Evolutionary conservation across 2,113 vertebrate species (phyloP).

Genomic region (Ciconia boyciana): DNA sequence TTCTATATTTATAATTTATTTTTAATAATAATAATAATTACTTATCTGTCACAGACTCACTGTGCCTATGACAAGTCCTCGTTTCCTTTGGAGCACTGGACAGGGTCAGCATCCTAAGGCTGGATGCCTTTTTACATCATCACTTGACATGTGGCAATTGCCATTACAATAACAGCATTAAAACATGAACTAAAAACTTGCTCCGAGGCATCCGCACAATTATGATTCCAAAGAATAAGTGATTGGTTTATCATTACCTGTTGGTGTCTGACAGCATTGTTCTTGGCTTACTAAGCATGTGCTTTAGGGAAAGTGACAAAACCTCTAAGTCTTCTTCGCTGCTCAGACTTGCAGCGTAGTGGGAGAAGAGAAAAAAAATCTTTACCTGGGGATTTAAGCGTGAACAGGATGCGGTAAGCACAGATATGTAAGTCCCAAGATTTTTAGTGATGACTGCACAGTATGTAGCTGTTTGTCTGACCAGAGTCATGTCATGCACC

Average conservation of each 20-base stretch:
- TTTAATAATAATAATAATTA: neutral
- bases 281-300: neutral
- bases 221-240: neutral
- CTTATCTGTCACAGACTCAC: neutral
- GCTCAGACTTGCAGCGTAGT: neutral
- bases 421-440: neutral
- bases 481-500: neutral
- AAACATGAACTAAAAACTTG: neutral
- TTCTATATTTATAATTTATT: neutral
- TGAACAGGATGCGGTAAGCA: neutral
- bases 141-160: neutral
- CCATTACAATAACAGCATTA: neutral
- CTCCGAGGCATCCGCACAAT: neutral
- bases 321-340: neutral
- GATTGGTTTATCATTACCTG: neutral
- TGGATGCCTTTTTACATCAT: neutral
- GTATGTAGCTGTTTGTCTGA: neutral
- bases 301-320: neutral
- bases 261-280: neutral
- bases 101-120: neutral
- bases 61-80: neutral
- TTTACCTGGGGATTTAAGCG: neutral
- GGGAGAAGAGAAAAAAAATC: neutral
- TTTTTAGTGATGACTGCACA: neutral
- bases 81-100: neutral